These are phyloP conservation scores for Hipposideros larvatus DNA, from an alignment of 2,797 vertebrate genomes.

Conservation along the genomic window DNA sequence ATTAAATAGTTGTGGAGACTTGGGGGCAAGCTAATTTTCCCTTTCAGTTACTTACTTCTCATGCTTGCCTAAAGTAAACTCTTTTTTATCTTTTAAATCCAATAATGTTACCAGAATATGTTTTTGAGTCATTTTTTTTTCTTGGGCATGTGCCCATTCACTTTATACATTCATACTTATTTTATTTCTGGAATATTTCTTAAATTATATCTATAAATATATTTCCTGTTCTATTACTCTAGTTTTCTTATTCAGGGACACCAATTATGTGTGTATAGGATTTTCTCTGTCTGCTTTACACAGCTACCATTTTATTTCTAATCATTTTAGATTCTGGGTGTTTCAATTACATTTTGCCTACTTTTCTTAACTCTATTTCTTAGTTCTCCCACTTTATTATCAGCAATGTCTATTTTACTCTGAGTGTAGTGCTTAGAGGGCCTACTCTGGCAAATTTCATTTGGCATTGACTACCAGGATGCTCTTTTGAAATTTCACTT, in stretches of 20 bases:
- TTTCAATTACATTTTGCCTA: not conserved
- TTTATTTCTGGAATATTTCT: not conserved
- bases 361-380: not conserved
- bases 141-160: not conserved
- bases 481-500: not conserved
- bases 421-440: not conserved
- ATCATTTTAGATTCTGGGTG: not conserved
- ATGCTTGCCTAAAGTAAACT: not conserved
- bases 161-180: not conserved
- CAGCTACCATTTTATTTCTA: not conserved
- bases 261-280: not conserved
- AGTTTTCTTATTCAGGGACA: not conserved
- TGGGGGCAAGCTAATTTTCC: not conserved
- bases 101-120: not conserved
- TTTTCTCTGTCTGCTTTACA: not conserved
- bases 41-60: not conserved
- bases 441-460: not conserved
- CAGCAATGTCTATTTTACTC: not conserved
- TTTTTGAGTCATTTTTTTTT: not conserved
- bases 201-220: not conserved
- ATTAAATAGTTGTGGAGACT: not conserved
- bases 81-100: not conserved
- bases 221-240: not conserved
- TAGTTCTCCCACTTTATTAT: not conserved
- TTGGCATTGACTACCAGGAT: not conserved